Evolutionary conservation across 2,888 invertebrate genomes (phyloP).

Genomic region (Phyto melanocephala): DNA sequence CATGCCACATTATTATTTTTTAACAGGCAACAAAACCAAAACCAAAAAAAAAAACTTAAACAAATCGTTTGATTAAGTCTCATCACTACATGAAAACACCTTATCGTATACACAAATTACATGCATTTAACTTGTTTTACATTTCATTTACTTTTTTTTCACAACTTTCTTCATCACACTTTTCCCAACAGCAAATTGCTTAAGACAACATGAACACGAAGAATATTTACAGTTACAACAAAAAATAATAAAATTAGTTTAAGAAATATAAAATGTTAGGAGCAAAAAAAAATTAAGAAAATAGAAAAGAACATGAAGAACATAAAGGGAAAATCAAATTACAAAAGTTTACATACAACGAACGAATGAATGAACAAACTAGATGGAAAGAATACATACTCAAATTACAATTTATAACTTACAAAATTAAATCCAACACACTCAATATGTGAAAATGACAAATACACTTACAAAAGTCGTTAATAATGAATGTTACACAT

Average conservation of each 20-base stretch:
- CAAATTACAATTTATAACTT: conserved; percentile 59
- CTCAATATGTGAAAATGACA: conserved; percentile 62
- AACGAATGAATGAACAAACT: background rate
- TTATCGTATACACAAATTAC: conserved; percentile 9
- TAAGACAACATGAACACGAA: conserved; percentile 19
- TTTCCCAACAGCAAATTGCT: conserved; percentile 1
- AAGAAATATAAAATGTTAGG: background rate
- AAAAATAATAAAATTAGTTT: conserved; percentile 8
- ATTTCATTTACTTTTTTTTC: background rate
- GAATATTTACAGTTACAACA: background rate
- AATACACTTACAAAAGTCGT: conserved; percentile 54
- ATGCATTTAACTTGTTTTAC: conserved; percentile 13
- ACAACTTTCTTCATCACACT: background rate
- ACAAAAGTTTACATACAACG: conserved; percentile 34
- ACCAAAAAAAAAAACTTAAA: background rate
- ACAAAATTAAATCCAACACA: conserved; percentile 56
- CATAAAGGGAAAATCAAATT: conserved; percentile 37
- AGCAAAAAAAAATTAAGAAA: background rate
- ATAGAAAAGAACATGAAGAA: background rate
- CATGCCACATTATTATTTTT: background rate
- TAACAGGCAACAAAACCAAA: background rate
- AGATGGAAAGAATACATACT: conserved; percentile 26
- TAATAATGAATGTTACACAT: conserved; percentile 55
- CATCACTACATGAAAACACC: conserved; percentile 37
- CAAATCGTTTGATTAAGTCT: conserved; percentile 25